Evolutionary conservation across 2,888 invertebrate species (phyloP).

Genomic region (Tanaodytes sp.): DNA sequence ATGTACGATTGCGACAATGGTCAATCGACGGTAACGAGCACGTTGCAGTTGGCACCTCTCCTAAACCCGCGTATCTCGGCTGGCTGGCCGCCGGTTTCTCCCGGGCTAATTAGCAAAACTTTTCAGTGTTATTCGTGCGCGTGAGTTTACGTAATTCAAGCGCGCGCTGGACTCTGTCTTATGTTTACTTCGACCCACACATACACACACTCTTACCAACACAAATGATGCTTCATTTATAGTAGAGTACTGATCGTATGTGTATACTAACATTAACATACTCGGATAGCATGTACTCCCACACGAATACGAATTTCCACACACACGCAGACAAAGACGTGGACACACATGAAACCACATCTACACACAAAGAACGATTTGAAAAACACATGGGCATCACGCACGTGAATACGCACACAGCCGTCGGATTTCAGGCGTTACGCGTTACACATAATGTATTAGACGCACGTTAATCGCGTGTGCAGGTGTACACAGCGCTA

Average conservation of each 20-base stretch:
- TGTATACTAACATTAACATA: too few relatives aligned
- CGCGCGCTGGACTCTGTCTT: conserved; percentile 57
- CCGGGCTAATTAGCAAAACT: conserved; percentile 72
- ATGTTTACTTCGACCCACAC: not conserved
- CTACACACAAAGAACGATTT: too few relatives aligned
- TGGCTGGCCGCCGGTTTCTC: conserved; percentile 70
- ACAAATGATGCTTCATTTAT: too few relatives aligned
- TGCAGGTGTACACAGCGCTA: conserved; percentile 43
- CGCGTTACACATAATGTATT: conserved; percentile 51
- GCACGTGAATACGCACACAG: conserved; percentile 2
- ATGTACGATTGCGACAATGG: too few relatives aligned
- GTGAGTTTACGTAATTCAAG: conserved; percentile 68
- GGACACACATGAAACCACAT: too few relatives aligned
- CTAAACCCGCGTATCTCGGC: conserved; percentile 63
- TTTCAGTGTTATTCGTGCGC: conserved; percentile 70
- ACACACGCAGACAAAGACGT: too few relatives aligned
- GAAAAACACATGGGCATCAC: not conserved
- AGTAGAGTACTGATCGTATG: not conserved
- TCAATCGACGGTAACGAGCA: too few relatives aligned
- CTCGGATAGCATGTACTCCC: too few relatives aligned
- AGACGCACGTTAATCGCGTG: conserved; percentile 48
- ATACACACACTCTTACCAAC: too few relatives aligned
- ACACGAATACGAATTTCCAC: too few relatives aligned
- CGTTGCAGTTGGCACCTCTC: too few relatives aligned
- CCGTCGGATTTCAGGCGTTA: conserved; percentile 41